Evolutionary conservation across 2,113 vertebrate genomes (phyloP).

Genomic region (Pelobates fuscus): DNA sequence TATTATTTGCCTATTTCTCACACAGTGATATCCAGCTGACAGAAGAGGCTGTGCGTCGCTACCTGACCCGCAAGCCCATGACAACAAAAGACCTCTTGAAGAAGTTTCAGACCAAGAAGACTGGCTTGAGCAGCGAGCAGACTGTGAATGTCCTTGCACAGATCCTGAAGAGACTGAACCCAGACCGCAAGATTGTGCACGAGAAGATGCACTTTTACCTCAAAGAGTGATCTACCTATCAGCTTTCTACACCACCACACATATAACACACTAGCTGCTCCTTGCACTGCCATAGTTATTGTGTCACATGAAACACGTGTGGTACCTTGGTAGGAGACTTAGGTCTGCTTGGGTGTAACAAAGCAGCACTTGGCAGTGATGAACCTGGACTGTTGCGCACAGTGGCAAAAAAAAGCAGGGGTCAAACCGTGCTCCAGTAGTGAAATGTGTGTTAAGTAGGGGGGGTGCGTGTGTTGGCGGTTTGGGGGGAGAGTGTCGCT

Average conservation of each 20-base stretch:
- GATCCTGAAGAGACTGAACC: slow-evolving; percentile 92
- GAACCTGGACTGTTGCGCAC: too few relatives aligned
- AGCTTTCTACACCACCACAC: not conserved
- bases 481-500: too few relatives aligned
- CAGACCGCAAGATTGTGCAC: slow-evolving; percentile 84
- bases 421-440: too few relatives aligned
- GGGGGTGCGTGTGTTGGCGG: too few relatives aligned
- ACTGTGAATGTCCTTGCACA: slow-evolving; percentile 91
- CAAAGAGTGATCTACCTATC: slow-evolving; percentile 69
- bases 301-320: too few relatives aligned
- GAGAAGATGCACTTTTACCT: slow-evolving; percentile 97
- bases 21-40: slow-evolving; percentile 87
- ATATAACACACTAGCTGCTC: not conserved
- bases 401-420: too few relatives aligned
- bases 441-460: too few relatives aligned
- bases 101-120: slow-evolving; percentile 94
- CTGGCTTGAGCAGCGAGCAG: slow-evolving; percentile 89
- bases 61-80: slow-evolving; percentile 92
- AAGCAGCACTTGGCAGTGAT: too few relatives aligned
- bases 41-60: slow-evolving; percentile 85
- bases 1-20: not conserved
- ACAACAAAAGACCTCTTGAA: slow-evolving; percentile 93
- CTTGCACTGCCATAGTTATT: not conserved
- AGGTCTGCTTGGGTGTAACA: too few relatives aligned
- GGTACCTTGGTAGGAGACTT: too few relatives aligned